Evolutionary conservation across 2,797 vertebrate genomes (phyloP), one percentile per base, ranked within the genome.

Genomic region (Acomys russatus): DNA sequence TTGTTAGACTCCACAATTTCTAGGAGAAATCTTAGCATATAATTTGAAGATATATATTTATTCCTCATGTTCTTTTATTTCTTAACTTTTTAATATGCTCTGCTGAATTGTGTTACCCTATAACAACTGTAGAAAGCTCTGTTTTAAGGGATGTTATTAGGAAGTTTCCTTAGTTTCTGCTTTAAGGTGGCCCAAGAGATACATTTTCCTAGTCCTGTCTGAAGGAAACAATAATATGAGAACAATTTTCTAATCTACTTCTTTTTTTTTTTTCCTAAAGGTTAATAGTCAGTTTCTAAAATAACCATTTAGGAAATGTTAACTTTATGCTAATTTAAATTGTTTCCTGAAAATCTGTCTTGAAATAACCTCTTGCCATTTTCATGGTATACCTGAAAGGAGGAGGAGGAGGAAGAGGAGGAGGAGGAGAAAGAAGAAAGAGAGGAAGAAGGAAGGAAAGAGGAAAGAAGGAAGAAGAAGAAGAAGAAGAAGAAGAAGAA

Each of bases 261-360:
- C 22, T n/a, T 71, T 79, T 86, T 89, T 92, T 22, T 91, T 59
- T 93, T 95, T 92, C 92, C 49, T 90, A 96, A 97, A 98, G 95
- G 90, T 97, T 96, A 97, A 96, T 95, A 30, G 9, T 93, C 73
- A 84, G 90, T 91, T 97, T 97, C 93, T 92, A 66, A 97, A 96
- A 96, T 94, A 92, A 88, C 17, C 56, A 97, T 96, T 98, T 97
- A 96, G 64, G 12, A 78, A 93, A 90, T 63, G 2, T 20, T 92
- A 96, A 61, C 77, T 15, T 80, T 54, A 94, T 96, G 73, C 88
- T 96, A 83, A 97, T 96, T 90, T 90, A 96, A 95, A 92, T 87
- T 92, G 88, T 77, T 96, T 56, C 96, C 74, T 79, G 76, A 90
- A 96, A 97, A 76, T 76, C 64, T 97, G 91, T 68, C 92, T 94